A percentile compares a stretch with the other conserved stretches of the same genome.
phyloP scores from a whole-genome alignment of 1,140 invertebrate species.

The Scaptomyza graminum region DNA sequence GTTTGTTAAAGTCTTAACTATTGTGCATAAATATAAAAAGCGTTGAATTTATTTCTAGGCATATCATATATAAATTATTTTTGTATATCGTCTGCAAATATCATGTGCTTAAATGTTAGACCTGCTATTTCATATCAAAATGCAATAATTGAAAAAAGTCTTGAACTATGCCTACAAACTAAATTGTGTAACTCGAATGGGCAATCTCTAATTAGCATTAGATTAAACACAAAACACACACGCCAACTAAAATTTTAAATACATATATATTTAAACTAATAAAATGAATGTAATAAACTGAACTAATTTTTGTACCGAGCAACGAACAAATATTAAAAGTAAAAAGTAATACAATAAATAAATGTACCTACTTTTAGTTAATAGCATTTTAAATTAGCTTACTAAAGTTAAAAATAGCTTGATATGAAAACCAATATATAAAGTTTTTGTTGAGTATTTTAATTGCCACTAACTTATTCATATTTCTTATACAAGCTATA shows the following conservation, averaged over 20 bases:
- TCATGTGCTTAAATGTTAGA: slow-evolving; percentile 57
- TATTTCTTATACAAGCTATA: neutral
- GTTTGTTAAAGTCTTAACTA: slow-evolving; percentile 43
- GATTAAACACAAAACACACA: slow-evolving; percentile 32
- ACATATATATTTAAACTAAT: slow-evolving; percentile 42
- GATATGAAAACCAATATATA: slow-evolving; percentile 37
- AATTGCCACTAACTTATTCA: neutral
- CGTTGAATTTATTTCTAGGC: slow-evolving; percentile 77
- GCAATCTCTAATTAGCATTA: slow-evolving; percentile 67
- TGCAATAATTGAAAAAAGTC: slow-evolving; percentile 25
- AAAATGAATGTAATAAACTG: slow-evolving; percentile 17
- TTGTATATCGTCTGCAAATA: slow-evolving; percentile 65
- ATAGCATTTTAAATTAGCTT: slow-evolving; percentile 53
- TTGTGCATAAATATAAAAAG: slow-evolving; percentile 37
- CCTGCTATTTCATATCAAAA: slow-evolving; percentile 67
- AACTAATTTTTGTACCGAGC: slow-evolving; percentile 72
- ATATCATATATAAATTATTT: slow-evolving; percentile 66
- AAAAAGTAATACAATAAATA: slow-evolving; percentile 27
- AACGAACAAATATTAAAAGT: slow-evolving; percentile 48
- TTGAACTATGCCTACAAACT: slow-evolving; percentile 28
- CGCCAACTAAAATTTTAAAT: slow-evolving; percentile 58
- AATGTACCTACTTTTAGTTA: slow-evolving; percentile 61
- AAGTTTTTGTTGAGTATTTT: neutral
- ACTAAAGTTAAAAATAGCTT: slow-evolving; percentile 35
- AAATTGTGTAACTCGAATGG: slow-evolving; percentile 58